These are phyloP conservation scores for Lagopus leucura DNA, from an alignment of 2,113 vertebrate species.

Conservation along the genomic window DNA sequence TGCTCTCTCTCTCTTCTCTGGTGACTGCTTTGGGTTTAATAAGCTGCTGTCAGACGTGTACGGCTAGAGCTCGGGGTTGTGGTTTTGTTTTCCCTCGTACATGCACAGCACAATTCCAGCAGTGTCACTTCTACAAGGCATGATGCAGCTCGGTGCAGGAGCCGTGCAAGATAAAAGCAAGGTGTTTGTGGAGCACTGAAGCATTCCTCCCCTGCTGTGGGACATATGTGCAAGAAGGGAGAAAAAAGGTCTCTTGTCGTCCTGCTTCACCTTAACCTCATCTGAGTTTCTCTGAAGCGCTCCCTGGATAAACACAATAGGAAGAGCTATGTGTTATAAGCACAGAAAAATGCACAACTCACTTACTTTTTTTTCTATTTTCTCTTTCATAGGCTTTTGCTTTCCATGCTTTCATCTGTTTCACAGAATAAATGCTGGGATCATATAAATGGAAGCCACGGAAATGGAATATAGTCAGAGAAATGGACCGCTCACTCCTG, in stretches of 20 bases:
- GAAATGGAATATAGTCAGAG: not conserved
- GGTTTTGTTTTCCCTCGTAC: conserved; percentile 36
- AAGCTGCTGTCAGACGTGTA: conserved; percentile 54
- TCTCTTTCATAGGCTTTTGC: not conserved
- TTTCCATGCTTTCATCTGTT: not conserved
- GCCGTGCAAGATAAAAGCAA: not conserved
- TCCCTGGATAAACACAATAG: not conserved
- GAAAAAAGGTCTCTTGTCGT: not conserved
- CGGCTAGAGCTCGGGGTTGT: conserved; percentile 5
- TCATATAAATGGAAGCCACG: not conserved
- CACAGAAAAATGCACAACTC: not conserved
- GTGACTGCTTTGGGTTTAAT: conserved; percentile 32
- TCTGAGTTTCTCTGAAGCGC: not conserved
- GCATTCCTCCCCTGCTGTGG: not conserved
- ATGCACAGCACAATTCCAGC: not conserved
- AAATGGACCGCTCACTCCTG: not conserved
- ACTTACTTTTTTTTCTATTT: fast-evolving
- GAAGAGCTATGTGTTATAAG: not conserved
- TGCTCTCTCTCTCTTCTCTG: conserved; percentile 11
- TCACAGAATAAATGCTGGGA: not conserved
- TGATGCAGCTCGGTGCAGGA: conserved; percentile 16
- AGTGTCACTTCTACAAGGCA: conserved; percentile 10
- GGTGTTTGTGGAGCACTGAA: not conserved
- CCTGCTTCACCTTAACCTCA: not conserved
- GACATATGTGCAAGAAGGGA: conserved; percentile 1